Base-by-base conservation (phyloP, 2,797 vertebrate genomes). In the Sandelia bainsii region DNA sequence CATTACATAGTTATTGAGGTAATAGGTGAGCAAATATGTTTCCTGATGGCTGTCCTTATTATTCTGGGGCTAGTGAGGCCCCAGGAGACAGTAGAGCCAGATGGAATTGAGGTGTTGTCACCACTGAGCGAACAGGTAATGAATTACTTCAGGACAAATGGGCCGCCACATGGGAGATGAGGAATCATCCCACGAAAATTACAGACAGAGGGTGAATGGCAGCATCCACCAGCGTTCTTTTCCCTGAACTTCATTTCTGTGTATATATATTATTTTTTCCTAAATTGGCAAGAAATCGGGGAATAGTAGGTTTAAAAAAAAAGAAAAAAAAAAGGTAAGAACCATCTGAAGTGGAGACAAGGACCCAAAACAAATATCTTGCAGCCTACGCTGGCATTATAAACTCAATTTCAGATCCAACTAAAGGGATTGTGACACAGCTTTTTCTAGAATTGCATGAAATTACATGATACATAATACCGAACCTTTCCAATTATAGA, bases 101-200 rank as follows among this genome's bases (percentile, higher is more conserved):
- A 92, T 94, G 92, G 91, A 93, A 92, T 88, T 86, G 91, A 93
- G 87, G 85, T 89, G 89, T 90, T 94, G 92, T 93, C 91, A 89
- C 89, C 67, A 80, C 84, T 77, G 91, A 93, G 75, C 91, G 91
- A 93, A 91, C 89, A 81, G 87, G 88, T 94, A 94, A 95, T 95
- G 92, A 93, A 94, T 94, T 94, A 93, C 90, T 90, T 68, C 74
- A 72, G 85, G 88, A 93, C 89, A 94, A 93, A 93, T 92, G 91
- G 91, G 86, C 72, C 45, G 62, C 90, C 90, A 85, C 86, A 82
- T 72, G 89, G 88, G 91, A 92, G 80, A 84, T 72, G 87, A 84
- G 64, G 79, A 85, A 83, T 85, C 83, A 62, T 85, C 76, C 69
- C 69, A 72, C 53, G 81, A 80, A 85, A 72, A 79, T 63, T 16